phyloP scores from a whole-genome alignment of 2,888 invertebrate genomes.

The Psylliodes chrysocephalus region DNA sequence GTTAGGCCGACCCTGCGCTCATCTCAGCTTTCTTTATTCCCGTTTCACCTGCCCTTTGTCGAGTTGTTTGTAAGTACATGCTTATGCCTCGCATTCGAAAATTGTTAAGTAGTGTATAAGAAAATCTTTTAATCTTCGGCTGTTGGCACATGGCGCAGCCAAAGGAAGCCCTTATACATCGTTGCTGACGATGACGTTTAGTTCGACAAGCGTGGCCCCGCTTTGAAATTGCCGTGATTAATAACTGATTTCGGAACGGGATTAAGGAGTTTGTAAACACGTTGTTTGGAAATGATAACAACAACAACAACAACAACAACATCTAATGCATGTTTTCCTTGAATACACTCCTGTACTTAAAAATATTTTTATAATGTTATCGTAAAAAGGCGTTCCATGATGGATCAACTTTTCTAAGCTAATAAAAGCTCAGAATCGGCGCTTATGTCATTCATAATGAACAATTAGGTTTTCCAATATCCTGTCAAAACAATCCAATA shows the following conservation, averaged over 20 bases:
- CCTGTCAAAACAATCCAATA: too few relatives aligned
- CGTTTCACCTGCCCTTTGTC: slow-evolving; percentile 40
- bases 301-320: slow-evolving; percentile 16
- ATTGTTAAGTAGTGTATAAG: slow-evolving; percentile 34
- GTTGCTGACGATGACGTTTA: background rate
- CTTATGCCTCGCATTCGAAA: slow-evolving; percentile 30
- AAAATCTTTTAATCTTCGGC: slow-evolving; percentile 34
- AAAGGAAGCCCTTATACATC: background rate
- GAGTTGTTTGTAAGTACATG: slow-evolving; percentile 35
- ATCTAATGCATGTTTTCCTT: slow-evolving; percentile 5
- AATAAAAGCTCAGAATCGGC: too few relatives aligned
- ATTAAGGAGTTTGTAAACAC: slow-evolving; percentile 18
- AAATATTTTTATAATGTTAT: too few relatives aligned
- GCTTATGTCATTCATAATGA: too few relatives aligned
- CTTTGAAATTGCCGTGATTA: slow-evolving; percentile 36
- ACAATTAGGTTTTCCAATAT: too few relatives aligned
- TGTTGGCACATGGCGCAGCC: slow-evolving; percentile 30
- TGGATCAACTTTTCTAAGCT: too few relatives aligned
- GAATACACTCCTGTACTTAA: slow-evolving; percentile 7
- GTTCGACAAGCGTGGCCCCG: too few relatives aligned
- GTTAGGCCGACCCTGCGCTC: background rate
- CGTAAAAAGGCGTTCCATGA: too few relatives aligned
- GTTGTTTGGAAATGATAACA: slow-evolving; percentile 4
- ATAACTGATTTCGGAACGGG: slow-evolving; percentile 32
- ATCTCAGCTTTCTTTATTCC: slow-evolving; percentile 33